These are phyloP conservation scores for Silurus asotus DNA, from an alignment of 2,113 vertebrate species.

Conservation along the genomic window DNA sequence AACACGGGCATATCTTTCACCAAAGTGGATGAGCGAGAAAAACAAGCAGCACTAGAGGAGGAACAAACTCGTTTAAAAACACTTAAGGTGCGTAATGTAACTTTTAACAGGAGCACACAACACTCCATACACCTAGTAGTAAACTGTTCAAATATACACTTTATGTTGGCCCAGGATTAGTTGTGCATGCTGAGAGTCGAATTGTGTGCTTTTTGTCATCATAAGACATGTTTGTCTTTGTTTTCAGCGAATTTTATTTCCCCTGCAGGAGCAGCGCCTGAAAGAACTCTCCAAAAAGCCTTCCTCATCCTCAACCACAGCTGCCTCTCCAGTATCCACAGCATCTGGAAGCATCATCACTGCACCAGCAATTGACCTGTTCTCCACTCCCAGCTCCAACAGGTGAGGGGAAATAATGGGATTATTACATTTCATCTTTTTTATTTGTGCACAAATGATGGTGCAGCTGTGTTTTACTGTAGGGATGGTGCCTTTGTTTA, in stretches of 20 bases:
- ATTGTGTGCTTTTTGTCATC: neutral
- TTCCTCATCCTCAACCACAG: constrained; percentile 81
- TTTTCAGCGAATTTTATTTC: neutral
- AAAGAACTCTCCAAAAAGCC: constrained; percentile 93
- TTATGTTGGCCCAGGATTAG: neutral
- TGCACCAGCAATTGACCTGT: constrained; percentile 85
- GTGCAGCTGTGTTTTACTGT: neutral
- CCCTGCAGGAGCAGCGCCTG: constrained; percentile 85
- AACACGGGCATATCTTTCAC: constrained; percentile 93
- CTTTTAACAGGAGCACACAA: neutral
- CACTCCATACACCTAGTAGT: neutral
- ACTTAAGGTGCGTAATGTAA: constrained; percentile 79
- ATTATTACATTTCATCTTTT: neutral
- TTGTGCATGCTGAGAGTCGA: neutral
- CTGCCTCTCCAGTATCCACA: constrained; percentile 84
- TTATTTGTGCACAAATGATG: neutral
- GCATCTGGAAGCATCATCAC: constrained; percentile 81
- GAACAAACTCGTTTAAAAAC: constrained; percentile 91
- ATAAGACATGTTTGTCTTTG: neutral
- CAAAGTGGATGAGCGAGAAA: constrained; percentile 95
- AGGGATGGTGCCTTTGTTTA: neutral
- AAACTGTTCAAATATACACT: neutral
- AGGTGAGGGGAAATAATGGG: constrained; percentile 65
- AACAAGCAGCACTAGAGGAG: constrained; percentile 90
- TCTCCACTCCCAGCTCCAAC: constrained; percentile 90